These are phyloP conservation scores for Branchellion lobata DNA, from an alignment of 2,888 invertebrate species.

Conservation along the genomic window DNA sequence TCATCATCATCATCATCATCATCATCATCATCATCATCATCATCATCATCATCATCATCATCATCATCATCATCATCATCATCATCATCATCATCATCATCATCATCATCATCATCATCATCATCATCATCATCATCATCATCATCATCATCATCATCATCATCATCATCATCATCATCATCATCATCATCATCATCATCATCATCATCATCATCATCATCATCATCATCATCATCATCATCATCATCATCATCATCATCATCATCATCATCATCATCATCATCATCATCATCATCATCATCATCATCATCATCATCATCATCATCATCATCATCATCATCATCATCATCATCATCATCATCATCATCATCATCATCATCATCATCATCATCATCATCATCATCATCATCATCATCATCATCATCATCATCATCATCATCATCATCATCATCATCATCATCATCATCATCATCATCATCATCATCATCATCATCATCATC, in stretches of 20 bases:
- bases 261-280: not conserved
- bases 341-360: constrained; percentile 17
- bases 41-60: constrained; percentile 18
- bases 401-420: no score
- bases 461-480: no score
- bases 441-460: no score
- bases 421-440: no score
- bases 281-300: not conserved
- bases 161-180: constrained; percentile 20
- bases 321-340: constrained; percentile 28
- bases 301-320: not conserved
- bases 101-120: not conserved
- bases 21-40: constrained; percentile 30
- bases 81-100: not conserved
- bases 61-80: not conserved
- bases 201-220: not conserved
- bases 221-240: not conserved
- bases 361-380: no score
- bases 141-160: constrained; percentile 30
- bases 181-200: not conserved
- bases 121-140: constrained; percentile 3
- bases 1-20: constrained; percentile 34
- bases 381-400: no score
- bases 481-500: no score
- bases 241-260: constrained; percentile 7